Percentiles rank a stretch among this genome's conserved stretches.
Evolutionary conservation across 2,888 invertebrate genomes (phyloP).

Genomic region (Scaptomyza parva): DNA sequence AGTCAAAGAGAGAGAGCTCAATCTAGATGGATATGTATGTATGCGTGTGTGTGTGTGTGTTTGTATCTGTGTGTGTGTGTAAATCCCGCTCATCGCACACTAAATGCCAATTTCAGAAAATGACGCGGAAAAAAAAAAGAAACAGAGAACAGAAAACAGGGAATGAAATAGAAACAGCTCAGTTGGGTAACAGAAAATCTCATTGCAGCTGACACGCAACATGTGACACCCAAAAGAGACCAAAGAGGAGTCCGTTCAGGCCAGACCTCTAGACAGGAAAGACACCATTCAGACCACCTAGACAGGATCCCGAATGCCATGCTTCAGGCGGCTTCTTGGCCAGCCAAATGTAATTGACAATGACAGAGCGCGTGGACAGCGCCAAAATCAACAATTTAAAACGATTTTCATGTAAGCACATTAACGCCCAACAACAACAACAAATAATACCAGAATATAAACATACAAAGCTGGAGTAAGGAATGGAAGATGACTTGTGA

Average conservation of each 20-base stretch:
- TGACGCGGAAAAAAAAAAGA: slow-evolving; percentile 72
- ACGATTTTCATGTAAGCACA: slow-evolving; percentile 76
- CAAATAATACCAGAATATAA: slow-evolving; percentile 30
- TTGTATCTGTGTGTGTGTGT: slow-evolving; percentile 55
- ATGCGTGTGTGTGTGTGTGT: no score
- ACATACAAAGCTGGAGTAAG: slow-evolving; percentile 32
- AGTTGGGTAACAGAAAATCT: slow-evolving; percentile 23
- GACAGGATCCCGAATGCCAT: slow-evolving; percentile 14
- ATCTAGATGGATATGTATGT: slow-evolving; percentile 53
- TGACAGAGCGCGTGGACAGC: slow-evolving; percentile 69
- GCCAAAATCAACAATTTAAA: slow-evolving; percentile 75
- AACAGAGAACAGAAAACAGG: neutral
- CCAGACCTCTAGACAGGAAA: no score
- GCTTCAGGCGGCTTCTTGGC: slow-evolving; percentile 54
- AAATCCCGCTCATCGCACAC: slow-evolving; percentile 78
- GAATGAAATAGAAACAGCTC: slow-evolving; percentile 5
- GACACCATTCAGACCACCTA: neutral
- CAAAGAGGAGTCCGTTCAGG: no score
- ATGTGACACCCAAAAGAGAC: slow-evolving; percentile 42
- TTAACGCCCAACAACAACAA: slow-evolving; percentile 36
- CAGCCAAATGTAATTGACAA: slow-evolving; percentile 67
- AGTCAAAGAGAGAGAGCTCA: slow-evolving; percentile 42
- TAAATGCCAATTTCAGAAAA: slow-evolving; percentile 80
- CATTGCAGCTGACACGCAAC: slow-evolving; percentile 66
- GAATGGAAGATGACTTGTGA: fast-evolving